Conservation (phyloP, 2,797 vertebrate species). For the Australoheros facetus region DNA sequence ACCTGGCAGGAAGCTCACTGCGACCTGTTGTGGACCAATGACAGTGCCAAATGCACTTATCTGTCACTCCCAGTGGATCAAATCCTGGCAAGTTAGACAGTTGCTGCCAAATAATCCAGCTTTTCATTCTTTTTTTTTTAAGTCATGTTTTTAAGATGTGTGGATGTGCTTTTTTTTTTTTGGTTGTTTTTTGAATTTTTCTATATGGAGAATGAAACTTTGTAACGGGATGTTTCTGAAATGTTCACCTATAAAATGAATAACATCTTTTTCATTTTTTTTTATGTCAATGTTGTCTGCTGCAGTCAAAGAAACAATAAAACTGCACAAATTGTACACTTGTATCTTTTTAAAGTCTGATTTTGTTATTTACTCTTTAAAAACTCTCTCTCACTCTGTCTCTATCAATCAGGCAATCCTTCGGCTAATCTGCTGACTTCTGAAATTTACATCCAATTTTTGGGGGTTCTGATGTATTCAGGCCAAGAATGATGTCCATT, state of each 20-base stretch:
- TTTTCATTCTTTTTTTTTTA: slow-evolving; percentile 39
- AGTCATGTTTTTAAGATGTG: slow-evolving; percentile 43
- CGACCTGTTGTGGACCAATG: slow-evolving; percentile 72
- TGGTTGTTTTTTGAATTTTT: slow-evolving; percentile 14
- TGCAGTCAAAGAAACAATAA: slow-evolving; percentile 75
- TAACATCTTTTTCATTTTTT: slow-evolving; percentile 32
- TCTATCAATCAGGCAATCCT: background rate
- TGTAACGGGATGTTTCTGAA: slow-evolving; percentile 55
- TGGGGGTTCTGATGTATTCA: background rate
- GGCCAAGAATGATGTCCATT: background rate
- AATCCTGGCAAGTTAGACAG: slow-evolving; percentile 62
- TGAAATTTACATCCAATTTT: background rate
- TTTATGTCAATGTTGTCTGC: slow-evolving; percentile 59
- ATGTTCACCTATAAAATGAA: slow-evolving; percentile 44
- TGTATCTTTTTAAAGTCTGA: background rate
- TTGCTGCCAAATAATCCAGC: slow-evolving; percentile 68
- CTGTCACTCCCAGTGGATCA: slow-evolving; percentile 67
- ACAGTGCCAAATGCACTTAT: slow-evolving; percentile 70
- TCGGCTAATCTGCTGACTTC: background rate
- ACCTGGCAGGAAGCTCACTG: slow-evolving; percentile 64
- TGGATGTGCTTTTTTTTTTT: slow-evolving; percentile 21
- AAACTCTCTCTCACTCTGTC: background rate
- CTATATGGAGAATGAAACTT: slow-evolving; percentile 53
- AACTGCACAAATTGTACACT: slow-evolving; percentile 50
- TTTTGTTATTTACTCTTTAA: background rate